Evolutionary conservation across 2,113 vertebrate species (phyloP), one percentile per base, ranked within the genome.

Genomic region (Turdus rufiventris): DNA sequence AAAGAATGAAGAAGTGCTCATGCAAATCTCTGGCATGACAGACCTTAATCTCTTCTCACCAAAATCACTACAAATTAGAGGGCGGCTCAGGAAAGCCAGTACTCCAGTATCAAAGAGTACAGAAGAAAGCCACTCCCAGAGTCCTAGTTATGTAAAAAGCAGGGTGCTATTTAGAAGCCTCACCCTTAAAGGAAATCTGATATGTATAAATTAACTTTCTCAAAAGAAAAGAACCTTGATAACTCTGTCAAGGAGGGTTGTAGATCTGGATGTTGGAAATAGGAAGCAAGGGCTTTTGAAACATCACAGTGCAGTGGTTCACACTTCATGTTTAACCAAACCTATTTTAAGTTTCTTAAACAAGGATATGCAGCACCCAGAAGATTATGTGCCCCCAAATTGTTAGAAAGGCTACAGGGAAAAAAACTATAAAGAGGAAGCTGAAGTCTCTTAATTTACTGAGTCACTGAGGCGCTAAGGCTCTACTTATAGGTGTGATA

Each of bases 311-410:
- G 65, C 72, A 80, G 72, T 72, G 62, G 86, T 94, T 96, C 95
- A 93, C 18, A 42, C 84, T 95, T 97, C 81, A 83, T 92, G 60
- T 93, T 97, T 96, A 97, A 96, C 70, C 74, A 94, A 96, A 96
- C 56, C 79, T 96, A 88, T 85, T 95, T 97, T 92, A 95, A 78
- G 28, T 72, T 96, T 62, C 76, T 96, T 96, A 91, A 63, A 66
- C 31, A 42, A 88, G 85, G 60, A 92, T 91, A 85, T 93, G 89
- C 58, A 89, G 56, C 77, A 93, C 91, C 56, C 84, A 38, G 71
- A 94, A 96, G 91, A 96, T 86, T 95, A 71, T 31, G 63, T 76
- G 80, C 24, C 24, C 79, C 71, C 89, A 97, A 95, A 97, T 94
- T 84, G 5, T 91, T 75, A 66, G 79, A 97, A 96, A 91, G 50